A percentile compares a stretch with the other conserved stretches of the same genome.
These are phyloP conservation scores for Antigone vipio DNA, from an alignment of 2,113 vertebrate species.

Conservation along the genomic window DNA sequence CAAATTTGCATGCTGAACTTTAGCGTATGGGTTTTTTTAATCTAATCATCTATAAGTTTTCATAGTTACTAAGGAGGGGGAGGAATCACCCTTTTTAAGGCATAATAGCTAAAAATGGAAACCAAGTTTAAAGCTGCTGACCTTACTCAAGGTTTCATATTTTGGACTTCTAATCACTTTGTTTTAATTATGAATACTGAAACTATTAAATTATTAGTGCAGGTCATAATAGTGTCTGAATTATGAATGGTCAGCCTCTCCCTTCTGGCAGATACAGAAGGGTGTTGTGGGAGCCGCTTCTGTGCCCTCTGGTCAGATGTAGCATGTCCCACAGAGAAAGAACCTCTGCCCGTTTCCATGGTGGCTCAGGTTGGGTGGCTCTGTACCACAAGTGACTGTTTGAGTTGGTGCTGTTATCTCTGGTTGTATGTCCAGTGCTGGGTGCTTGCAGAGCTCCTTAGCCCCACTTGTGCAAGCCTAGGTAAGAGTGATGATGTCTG, in stretches of 20 bases:
- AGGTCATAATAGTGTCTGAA: background rate
- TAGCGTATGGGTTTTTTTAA: background rate
- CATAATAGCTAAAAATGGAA: background rate
- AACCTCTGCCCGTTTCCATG: no score
- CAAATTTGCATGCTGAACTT: background rate
- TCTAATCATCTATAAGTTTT: background rate
- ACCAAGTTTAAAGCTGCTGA: background rate
- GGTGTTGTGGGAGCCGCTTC: background rate
- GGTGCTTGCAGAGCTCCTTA: background rate
- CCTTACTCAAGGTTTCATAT: background rate
- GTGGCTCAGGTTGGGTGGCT: background rate
- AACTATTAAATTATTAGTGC: background rate
- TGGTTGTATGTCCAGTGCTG: background rate
- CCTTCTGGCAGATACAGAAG: background rate
- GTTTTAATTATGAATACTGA: background rate
- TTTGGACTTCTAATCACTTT: background rate
- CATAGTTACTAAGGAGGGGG: background rate
- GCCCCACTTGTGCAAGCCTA: background rate
- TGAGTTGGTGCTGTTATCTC: background rate
- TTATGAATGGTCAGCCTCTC: background rate
- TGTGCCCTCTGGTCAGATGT: background rate
- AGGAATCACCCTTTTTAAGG: background rate
- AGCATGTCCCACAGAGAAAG: background rate
- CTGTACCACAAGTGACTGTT: background rate
- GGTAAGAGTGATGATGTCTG: background rate